Evolutionary conservation across 1,140 invertebrate species (phyloP).

Genomic region (Macrocentrus cingulum): DNA sequence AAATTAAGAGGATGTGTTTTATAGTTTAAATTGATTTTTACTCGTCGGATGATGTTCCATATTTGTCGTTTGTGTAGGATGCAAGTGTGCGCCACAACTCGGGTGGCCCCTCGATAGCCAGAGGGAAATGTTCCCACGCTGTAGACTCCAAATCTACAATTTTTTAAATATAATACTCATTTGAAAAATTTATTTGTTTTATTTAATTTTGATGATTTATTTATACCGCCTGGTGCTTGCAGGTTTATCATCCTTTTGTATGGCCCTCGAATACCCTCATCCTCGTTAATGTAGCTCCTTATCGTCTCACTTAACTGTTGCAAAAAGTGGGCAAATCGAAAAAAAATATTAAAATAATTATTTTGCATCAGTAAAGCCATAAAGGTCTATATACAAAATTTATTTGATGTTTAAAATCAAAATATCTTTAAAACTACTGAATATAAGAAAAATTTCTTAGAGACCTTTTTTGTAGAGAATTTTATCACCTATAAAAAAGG

Average conservation of each 20-base stretch:
- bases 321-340: too few species aligned
- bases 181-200: background rate
- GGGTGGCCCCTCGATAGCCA: slow-evolving; percentile 47
- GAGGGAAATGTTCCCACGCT: slow-evolving; percentile 46
- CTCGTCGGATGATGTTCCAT: slow-evolving; percentile 34
- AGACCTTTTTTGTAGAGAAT: too few species aligned
- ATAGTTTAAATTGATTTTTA: slow-evolving; percentile 27
- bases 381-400: slow-evolving; percentile 2
- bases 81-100: slow-evolving; percentile 48
- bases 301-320: too few species aligned
- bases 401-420: background rate
- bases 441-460: too few species aligned
- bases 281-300: background rate
- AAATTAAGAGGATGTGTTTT: slow-evolving; percentile 18
- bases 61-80: slow-evolving; percentile 38
- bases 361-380: too few species aligned
- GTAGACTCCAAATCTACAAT: slow-evolving; percentile 28
- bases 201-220: background rate
- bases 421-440: too few species aligned
- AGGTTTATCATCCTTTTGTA: slow-evolving; percentile 23
- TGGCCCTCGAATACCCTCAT: background rate
- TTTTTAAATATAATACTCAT: background rate
- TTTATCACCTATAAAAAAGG: too few species aligned
- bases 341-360: too few species aligned
- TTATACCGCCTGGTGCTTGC: slow-evolving; percentile 7